Base-by-base conservation (phyloP, 1,140 invertebrate species). In the Neodiprion fabricii region DNA sequence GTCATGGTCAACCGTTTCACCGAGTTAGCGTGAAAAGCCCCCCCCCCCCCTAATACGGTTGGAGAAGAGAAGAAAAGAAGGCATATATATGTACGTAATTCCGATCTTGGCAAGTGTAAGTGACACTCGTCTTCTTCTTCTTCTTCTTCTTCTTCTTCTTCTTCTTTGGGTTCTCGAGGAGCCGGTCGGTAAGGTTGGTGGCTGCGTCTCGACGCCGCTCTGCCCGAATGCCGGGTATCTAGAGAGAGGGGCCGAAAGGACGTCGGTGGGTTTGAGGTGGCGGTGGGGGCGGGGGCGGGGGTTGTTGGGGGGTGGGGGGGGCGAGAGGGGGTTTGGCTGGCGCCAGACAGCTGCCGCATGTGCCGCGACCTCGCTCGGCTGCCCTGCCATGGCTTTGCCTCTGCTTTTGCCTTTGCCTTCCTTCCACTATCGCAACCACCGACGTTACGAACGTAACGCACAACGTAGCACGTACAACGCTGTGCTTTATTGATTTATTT, bases 331-430 rank as follows among this genome's bases (percentile, higher is more conserved):
- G 82, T 81, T 53, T 50, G 77, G 74, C 82, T 83, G 81, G 83
- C 81, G 82, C 80, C 82, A 82, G 82, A 82, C 82, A 82, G 79
- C 83, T 82, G 81, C 82, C 80, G 80, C 78, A 61, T 61, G 81
- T 81, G 82, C 82, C 81, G 82, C 83, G 81, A 84, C 81, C 81
- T 82, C 82, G 83, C 81, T 76, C 76, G 77, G 71, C 40, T 53
- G 53, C 48, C 50, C 28, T 10, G 65, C 49, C 65, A 23, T 17
- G 48, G n/a, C 40, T 40, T 40, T 40, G 28, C 28, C 28, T 40
- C 5, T 40, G 28, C 28, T 5, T 40, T 40, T 40, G 28, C 28
- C 28, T 61, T 61, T 61, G 9, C 28, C 28, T 40, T 61, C 50
- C 50, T 53, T 61, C 53, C 53, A 61, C 53, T 61, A 61, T 61